Evolutionary conservation across 1,140 invertebrate species (phyloP), one percentile per base, ranked within the genome.

Genomic region (Nomia melanderi): DNA sequence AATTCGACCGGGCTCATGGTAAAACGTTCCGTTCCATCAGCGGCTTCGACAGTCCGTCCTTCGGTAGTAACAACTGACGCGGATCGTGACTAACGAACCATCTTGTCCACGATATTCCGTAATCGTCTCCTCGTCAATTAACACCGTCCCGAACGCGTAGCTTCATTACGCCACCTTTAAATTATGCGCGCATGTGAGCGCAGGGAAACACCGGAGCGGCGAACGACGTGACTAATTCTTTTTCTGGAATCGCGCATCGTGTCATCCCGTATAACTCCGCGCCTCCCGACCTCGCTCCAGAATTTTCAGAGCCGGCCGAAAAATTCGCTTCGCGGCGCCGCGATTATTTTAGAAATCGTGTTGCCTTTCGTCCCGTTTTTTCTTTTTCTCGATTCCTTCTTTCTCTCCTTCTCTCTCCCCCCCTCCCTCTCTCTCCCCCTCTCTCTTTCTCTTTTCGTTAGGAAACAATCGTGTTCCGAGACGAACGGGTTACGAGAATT

Each of bases 121-220:
- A 85, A 84, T 89, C 85, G 84, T 85, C 86, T 86, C 59, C 81
- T 70, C 71, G 72, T 82, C 88, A 89, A 89, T 89, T 89, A 89
- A 89, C 86, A 87, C 74, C 74, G 78, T 62, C 70, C 50, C 83
- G 66, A 81, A 81, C 73, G 54, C 77, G 62, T 33, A 27, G 36
- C 73, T 88, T 88, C 79, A 86, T 89, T 87, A 80, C 85, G 78
- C 81, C 87, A 83, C 74, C 78, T 79, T 81, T 81, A 79, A 86
- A 85, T 82, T 86, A 88, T 84, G 81, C 76, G n/a, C 44, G 39
- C 56, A 25, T 57, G 44, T 56, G 47, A 41, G 44, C 54, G 53
- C 17, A 31, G 54, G n/a, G 50, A 67, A 41, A 67, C 25, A 7
- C 14, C n/a, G 36, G 1, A n/a, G 36, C 47, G n/a, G 7, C 63